A percentile compares a stretch with the other conserved stretches of the same genome.
Conservation (phyloP, 2,113 vertebrate genomes). For the Lanius ludovicianus region DNA sequence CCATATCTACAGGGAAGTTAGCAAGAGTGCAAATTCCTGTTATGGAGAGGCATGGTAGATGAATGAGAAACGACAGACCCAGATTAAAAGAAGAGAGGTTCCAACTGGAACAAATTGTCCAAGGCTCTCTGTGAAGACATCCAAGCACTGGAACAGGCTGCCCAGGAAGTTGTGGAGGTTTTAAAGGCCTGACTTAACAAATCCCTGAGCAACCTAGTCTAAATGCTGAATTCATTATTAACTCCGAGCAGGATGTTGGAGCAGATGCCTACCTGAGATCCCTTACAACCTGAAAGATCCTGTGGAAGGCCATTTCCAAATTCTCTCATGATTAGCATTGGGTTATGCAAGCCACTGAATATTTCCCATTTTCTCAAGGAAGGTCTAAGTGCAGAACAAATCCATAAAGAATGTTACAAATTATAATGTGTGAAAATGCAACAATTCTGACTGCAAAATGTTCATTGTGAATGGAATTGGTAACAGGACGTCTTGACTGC, state of each 20-base stretch:
- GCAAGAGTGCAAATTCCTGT: neutral
- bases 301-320: neutral
- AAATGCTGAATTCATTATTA: neutral
- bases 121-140: neutral
- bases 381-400: neutral
- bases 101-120: neutral
- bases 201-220: neutral
- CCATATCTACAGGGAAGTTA: neutral
- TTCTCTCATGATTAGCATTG: neutral
- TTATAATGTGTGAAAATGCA: neutral
- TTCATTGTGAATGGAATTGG: neutral
- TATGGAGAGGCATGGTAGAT: rapidly evolving
- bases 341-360: neutral
- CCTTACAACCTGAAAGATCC: neutral
- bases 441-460: neutral
- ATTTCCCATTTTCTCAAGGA: neutral
- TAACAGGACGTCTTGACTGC: neutral
- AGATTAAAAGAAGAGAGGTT: neutral
- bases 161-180: neutral
- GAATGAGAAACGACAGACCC: neutral
- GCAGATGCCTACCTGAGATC: neutral
- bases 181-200: neutral
- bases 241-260: neutral
- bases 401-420: neutral
- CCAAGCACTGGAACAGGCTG: neutral